Evolutionary conservation across 2,113 vertebrate genomes (phyloP).

Genomic region (Leucosticte australis): DNA sequence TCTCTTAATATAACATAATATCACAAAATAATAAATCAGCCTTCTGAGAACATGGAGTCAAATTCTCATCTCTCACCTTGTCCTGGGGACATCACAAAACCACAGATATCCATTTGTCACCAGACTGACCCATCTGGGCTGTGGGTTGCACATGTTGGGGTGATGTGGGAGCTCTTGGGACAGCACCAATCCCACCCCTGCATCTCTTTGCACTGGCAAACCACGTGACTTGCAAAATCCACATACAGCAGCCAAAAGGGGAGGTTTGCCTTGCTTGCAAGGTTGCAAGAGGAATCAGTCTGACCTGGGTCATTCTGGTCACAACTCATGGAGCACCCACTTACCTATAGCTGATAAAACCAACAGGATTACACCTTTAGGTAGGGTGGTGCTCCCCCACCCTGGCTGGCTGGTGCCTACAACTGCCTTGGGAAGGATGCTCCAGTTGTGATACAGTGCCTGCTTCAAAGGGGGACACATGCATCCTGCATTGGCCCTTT

Average conservation of each 20-base stretch:
- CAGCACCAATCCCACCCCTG: not conserved
- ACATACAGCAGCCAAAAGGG: rapidly evolving
- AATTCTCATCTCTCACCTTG: no score
- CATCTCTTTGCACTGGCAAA: not conserved
- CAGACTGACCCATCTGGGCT: not conserved
- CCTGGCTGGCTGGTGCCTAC: rapidly evolving
- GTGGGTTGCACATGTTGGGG: not conserved
- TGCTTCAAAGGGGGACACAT: not conserved
- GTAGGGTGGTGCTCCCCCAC: not conserved
- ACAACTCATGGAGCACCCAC: not conserved
- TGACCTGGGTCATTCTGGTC: not conserved
- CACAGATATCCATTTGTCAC: not conserved
- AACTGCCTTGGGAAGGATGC: not conserved
- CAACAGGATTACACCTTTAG: not conserved
- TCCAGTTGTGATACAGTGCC: not conserved
- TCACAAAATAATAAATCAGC: no score
- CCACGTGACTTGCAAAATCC: not conserved
- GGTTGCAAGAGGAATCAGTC: not conserved
- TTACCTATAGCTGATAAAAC: not conserved
- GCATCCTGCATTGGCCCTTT: not conserved
- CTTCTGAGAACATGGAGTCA: no score
- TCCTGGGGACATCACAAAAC: no score
- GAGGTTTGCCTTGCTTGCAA: not conserved
- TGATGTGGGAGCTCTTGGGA: not conserved
- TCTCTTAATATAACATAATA: no score